Base-by-base conservation (phyloP, 2,888 invertebrate species). In the Nomada ruficornis region DNA sequence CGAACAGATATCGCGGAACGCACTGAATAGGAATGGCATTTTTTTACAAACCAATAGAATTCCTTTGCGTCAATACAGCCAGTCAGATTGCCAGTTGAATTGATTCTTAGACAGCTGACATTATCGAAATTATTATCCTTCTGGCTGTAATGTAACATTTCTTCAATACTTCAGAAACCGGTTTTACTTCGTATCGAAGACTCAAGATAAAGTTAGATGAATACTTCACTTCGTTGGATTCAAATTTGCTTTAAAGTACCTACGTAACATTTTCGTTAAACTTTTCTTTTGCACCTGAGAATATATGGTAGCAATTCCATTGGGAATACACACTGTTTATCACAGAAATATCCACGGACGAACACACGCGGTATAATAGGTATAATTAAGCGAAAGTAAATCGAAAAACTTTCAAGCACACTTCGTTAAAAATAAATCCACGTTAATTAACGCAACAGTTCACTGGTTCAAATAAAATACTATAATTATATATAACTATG, bases 1-100 rank as follows among this genome's bases (percentile, higher is more conserved):
- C 44, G 52, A 73, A 59, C 47, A 75, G 78, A 79, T 50, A 71
- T 80, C 80, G 60, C 47, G 59, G 47, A 70, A 57, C 63, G 67
- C n/a, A 62, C 50, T 74, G 68, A 74, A 67, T 59, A 23, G 72
- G 29, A 60, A 64, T 47, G 64, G 55, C 13, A 64, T 59, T 20
- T 15, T 42, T 55, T 47, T 36, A 62, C 52, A 29, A 44, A 10
- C 20, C 54, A 23, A 77, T 47, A 13, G 77, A 52, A 67, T 77
- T 78, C 77, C 77, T 26, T 36, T 60, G 52, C 60, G 65, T 78
- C 63, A 42, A 26, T 26, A 68, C 44, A 57, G n/a, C 18, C 44
- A 60, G 36, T 26, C 20, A 26, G 52, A 29, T 60, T 54, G 9
- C 11, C 29, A 23, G 74, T 29, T n/a, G 18, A 47, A 47, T 55